Base-by-base conservation (phyloP, 2,113 vertebrate species). In the Piaya cayana region DNA sequence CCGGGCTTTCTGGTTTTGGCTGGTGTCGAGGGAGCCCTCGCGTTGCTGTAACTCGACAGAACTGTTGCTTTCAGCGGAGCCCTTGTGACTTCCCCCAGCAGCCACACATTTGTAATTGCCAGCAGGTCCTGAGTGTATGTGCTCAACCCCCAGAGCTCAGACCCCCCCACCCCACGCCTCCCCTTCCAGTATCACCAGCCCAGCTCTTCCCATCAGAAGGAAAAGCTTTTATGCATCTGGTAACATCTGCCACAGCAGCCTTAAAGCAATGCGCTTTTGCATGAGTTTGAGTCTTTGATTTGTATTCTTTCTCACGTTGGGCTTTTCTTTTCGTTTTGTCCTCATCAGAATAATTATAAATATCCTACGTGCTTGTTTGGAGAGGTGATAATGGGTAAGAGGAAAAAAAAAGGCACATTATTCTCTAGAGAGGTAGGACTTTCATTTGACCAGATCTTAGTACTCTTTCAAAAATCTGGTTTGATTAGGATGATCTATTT, bases 231-330 rank as follows among this genome's bases (percentile, higher is more conserved):
- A 37, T 82, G 86, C 10, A 1, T 43, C 69, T 1, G 1, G 19
- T 47, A 47, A 5, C 81, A 65, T 27, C 81, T 17, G n/a, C 52
- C 86, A 30, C 71, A 71, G 56, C 90, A 83, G 93, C 96, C 96
- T 96, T 94, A 91, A 93, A 96, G 63, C 83, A 62, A 43, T 1
- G 49, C 47, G 78, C 82, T 90, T 76, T 34, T 85, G 93, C 94
- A 82, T 85, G 94, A 72, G 60, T 93, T 93, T 32, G 77, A 74
- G 56, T 67, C 89, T 85, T 64, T 77, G 17, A 3, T 86, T 92
- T 92, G 59, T 80, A 14, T 78, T 50, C 71, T 74, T 30, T 68
- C 70, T 36, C 53, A 34, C n/a, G 62, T 64, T 3, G 1, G 50
- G 67, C 32, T 67, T 50, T 34, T 77, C 78, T 39, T 36, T 39